Evolutionary conservation across 2,888 invertebrate genomes (phyloP), one percentile per base, ranked within the genome.

Genomic region (Escarpia spicata): DNA sequence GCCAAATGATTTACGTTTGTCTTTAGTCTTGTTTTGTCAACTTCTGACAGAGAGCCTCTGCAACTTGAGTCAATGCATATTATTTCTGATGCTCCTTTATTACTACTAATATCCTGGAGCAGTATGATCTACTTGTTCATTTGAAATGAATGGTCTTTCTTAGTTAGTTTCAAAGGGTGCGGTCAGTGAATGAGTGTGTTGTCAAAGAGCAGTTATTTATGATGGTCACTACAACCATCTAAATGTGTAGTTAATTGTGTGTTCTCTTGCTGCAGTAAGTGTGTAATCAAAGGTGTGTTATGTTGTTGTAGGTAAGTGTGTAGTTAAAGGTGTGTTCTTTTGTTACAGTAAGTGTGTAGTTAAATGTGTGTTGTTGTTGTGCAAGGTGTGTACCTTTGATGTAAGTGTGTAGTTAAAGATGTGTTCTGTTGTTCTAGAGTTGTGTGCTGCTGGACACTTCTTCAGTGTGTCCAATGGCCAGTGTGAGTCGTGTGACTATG

Each of bases 401-500:
- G 15, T 90, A 19, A 90, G 15, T 43, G n/a, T 91, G 91, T 31
- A 26, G n/a, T 91, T 91, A 75, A 75, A 75, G 19, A 26, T 75
- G 75, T 75, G 75, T 75, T 75, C n/a, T 75, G n/a, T 75, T 91
- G 26, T 3, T 91, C n/a, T 44, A 91, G 91, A 91, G 19, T 44
- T 6, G 26, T 91, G 91, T 91, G 91, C 26, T 19, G 31, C 2
- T n/a, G 91, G 91, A 26, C 43, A 91, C 43, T 91, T 31, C 91
- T 91, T 44, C 91, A 91, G 26, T n/a, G 15, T 91, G 26, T 19
- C 31, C 31, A 91, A 19, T 44, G 43, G 44, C 43, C 43, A 8
- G 15, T 91, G 91, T 91, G 44, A 43, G 43, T 26, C 91, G 26
- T 91, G 91, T 91, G 91, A 37, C 91, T 44, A 91, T 19, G 91